These are phyloP conservation scores for Pelodiscus sinensis DNA, from an alignment of 2,113 vertebrate genomes.

Conservation along the genomic window DNA sequence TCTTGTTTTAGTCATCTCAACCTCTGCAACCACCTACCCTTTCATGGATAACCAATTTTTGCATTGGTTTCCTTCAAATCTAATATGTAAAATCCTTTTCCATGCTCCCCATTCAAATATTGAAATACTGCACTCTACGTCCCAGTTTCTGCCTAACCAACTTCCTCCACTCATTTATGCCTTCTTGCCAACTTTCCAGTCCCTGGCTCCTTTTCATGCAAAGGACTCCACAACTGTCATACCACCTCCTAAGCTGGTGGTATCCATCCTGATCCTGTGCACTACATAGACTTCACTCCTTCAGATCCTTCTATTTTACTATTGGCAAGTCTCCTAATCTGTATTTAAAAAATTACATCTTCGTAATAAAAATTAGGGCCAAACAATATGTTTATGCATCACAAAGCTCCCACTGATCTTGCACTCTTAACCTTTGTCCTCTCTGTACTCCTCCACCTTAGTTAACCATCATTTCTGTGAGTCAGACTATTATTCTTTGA, in stretches of 20 bases:
- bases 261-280: neutral
- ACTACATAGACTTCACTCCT: rapidly evolving
- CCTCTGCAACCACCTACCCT: neutral
- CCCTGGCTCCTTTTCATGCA: neutral
- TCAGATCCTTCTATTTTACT: neutral
- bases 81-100: neutral
- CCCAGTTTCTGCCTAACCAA: neutral
- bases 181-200: neutral
- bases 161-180: neutral
- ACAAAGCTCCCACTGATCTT: neutral
- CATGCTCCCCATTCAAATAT: neutral
- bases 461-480: neutral
- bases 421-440: neutral
- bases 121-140: neutral
- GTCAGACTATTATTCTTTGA: neutral
- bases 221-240: rapidly evolving
- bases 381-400: neutral
- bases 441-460: neutral
- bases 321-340: neutral
- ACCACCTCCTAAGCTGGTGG: neutral
- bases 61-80: neutral
- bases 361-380: neutral
- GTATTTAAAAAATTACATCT: neutral
- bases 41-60: neutral
- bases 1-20: neutral